Conservation (phyloP, 2,797 vertebrate genomes). For the Acipenser ruthenus region DNA sequence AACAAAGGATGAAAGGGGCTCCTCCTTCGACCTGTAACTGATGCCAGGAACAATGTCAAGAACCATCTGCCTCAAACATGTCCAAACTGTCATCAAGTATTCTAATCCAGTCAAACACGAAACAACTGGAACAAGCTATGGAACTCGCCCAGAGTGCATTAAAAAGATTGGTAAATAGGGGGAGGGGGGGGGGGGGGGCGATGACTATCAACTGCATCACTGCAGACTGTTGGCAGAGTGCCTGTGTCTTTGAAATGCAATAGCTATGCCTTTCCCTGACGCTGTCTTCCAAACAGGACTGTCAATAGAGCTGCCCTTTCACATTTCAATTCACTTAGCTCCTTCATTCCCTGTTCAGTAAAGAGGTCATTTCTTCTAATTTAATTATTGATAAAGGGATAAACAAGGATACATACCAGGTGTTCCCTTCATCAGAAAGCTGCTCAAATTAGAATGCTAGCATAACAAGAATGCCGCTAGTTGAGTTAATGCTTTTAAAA, state of each 20-base stretch:
- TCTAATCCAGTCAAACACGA: constrained; percentile 75
- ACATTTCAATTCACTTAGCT: too few relatives aligned
- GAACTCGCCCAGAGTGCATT: constrained; percentile 70
- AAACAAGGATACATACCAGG: too few relatives aligned
- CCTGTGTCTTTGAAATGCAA: constrained; percentile 56
- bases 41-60: constrained; percentile 78
- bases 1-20: constrained; percentile 83
- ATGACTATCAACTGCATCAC: constrained; percentile 32
- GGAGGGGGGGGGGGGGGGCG: neutral
- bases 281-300: too few relatives aligned
- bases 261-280: constrained; percentile 5
- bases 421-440: too few relatives aligned
- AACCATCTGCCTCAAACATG: constrained; percentile 84
- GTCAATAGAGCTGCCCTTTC: too few relatives aligned
- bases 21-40: constrained; percentile 78
- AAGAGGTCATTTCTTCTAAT: too few relatives aligned
- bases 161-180: constrained; percentile 66
- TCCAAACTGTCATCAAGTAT: constrained; percentile 81
- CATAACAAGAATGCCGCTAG: too few relatives aligned
- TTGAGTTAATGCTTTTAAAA: too few relatives aligned
- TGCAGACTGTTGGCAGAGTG: constrained; percentile 49
- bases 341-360: too few relatives aligned
- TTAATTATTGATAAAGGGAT: too few relatives aligned
- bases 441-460: too few relatives aligned
- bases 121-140: constrained; percentile 70